Base-by-base conservation (phyloP, 1,140 invertebrate genomes). In the Schmidtea mediterranea region DNA sequence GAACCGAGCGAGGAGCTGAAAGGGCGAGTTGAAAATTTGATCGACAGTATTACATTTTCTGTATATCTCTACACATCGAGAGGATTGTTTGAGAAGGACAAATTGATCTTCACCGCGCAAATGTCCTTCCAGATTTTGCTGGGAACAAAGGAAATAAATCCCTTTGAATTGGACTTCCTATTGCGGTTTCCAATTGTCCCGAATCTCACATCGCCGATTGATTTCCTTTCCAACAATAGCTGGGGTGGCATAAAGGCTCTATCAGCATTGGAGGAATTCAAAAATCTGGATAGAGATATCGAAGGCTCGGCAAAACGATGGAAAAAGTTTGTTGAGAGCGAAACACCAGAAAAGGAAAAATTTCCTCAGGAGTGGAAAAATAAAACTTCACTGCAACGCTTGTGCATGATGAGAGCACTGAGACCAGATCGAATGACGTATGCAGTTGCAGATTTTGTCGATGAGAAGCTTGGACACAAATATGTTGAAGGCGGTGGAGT, bases 281-380 rank as follows among this genome's bases (percentile, higher is more conserved):
- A 79, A 51, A 87, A 90, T 65, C 69, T 92, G 41, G 87, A 94
- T 62, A 70, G 82, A 52, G 87, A 94, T 62, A 89, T 94, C 55
- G 86, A 92, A 68, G 83, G 76, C 21, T 86, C 82, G 8, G 75
- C 80, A 1, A 92, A 90, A 61, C 70, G 83, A 46, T 92, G 87
- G 86, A 87, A 87, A 59, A 90, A 90, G 63, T 76, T 89, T 56
- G 78, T 89, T 1, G 86, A 94, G 66, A 78, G 79, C 55, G 86
- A 92, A 61, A 77, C 76, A 58, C 84, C 87, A 12, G 86, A 94
- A 65, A 75, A 79, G 56, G 84, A 92, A 62, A 90, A 90, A 61
- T 43, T 47, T 40, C 87, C 86, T 2, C 86, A 83, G 52, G 86
- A 92, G 66, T 94, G 87, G 87, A 92, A 92, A 65, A 87, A 83